Evolutionary conservation across 2,888 invertebrate species (phyloP).

Genomic region (Campopleginae sp.): DNA sequence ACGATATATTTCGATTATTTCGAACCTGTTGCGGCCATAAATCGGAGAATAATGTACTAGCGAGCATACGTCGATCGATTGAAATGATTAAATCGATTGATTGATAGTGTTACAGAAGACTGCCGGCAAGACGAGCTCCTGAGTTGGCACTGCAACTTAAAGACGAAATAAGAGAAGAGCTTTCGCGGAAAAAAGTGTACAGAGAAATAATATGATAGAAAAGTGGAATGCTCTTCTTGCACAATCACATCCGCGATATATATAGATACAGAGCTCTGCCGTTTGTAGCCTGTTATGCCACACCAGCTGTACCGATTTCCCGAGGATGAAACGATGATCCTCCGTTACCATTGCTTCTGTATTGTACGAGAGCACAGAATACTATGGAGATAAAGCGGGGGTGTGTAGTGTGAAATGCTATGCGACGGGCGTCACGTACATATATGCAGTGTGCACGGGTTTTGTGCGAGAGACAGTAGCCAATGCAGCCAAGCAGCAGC

Average conservation of each 20-base stretch:
- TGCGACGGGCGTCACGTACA: constrained; percentile 44
- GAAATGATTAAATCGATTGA: neutral
- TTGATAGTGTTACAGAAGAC: neutral
- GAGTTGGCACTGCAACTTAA: neutral
- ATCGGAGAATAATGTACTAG: neutral
- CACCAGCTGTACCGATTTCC: constrained; percentile 69
- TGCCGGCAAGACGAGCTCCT: neutral
- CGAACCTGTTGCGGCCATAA: neutral
- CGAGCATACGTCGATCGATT: neutral
- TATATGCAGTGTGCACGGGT: constrained; percentile 14
- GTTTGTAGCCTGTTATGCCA: constrained; percentile 19
- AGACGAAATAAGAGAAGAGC: neutral
- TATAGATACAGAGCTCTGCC: neutral
- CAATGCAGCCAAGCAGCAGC: constrained; percentile 34
- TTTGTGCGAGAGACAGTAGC: constrained; percentile 30
- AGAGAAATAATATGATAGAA: neutral
- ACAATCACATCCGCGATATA: constrained; percentile 40
- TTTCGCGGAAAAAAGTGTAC: neutral
- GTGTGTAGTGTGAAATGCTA: constrained; percentile 29
- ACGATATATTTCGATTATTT: neutral
- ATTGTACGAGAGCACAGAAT: constrained; percentile 43
- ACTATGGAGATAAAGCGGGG: neutral
- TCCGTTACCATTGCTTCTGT: constrained; percentile 25
- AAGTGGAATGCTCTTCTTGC: constrained; percentile 18
- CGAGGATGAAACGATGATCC: constrained; percentile 61